Conservation (phyloP, 1,140 invertebrate genomes). For the Danaus melanippus region DNA sequence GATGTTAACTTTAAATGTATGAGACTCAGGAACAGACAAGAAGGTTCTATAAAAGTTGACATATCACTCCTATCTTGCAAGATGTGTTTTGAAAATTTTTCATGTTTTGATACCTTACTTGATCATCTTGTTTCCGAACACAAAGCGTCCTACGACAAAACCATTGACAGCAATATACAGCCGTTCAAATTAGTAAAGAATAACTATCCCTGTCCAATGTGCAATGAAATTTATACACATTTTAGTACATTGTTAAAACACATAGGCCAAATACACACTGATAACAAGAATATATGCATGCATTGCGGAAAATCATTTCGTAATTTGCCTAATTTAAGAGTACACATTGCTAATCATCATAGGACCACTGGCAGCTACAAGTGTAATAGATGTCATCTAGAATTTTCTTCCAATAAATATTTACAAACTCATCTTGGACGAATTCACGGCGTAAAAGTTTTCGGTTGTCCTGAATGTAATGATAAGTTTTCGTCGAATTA, state of each 20-base stretch:
- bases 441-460: constrained; percentile 44
- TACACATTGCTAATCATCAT: constrained; percentile 47
- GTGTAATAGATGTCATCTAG: constrained; percentile 41
- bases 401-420: constrained; percentile 49
- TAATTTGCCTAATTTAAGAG: constrained; percentile 43
- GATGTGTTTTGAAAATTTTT: constrained; percentile 34
- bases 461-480: constrained; percentile 48
- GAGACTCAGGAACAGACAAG: constrained; percentile 48
- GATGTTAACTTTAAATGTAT: constrained; percentile 51
- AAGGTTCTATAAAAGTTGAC: constrained; percentile 48
- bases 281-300: constrained; percentile 54
- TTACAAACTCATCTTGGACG: constrained; percentile 44
- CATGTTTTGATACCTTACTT: constrained; percentile 37
- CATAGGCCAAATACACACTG: constrained; percentile 44
- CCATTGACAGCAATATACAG: constrained; percentile 40
- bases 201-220: constrained; percentile 50
- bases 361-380: constrained; percentile 33
- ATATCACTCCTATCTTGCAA: constrained; percentile 43
- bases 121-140: constrained; percentile 50
- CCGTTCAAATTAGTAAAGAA: constrained; percentile 48
- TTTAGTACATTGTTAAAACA: constrained; percentile 49
- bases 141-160: constrained; percentile 47
- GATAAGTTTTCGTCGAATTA: constrained; percentile 52
- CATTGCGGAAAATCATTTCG: constrained; percentile 52
- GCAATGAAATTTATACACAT: constrained; percentile 37